Evolutionary conservation across 2,888 invertebrate species (phyloP).

Genomic region (Orchesellides sinensis): DNA sequence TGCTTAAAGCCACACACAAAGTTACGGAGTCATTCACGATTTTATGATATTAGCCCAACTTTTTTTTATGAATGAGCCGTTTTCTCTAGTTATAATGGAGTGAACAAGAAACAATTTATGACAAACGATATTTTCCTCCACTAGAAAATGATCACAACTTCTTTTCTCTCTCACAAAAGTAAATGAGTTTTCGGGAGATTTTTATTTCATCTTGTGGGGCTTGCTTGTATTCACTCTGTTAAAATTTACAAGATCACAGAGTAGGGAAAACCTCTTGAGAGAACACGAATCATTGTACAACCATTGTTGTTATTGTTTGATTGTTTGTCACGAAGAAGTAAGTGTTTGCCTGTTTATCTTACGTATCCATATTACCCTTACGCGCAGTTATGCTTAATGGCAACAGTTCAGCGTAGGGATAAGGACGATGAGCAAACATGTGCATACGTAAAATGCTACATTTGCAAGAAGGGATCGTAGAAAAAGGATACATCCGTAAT

Average conservation of each 20-base stretch:
- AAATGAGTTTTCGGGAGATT: conserved; percentile 59
- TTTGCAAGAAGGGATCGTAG: not conserved
- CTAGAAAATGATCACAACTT: conserved; percentile 48
- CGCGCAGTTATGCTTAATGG: not conserved
- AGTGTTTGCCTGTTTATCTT: conserved; percentile 11
- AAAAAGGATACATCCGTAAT: conserved; percentile 39
- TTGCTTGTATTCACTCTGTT: conserved; percentile 45
- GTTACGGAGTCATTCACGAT: conserved; percentile 56
- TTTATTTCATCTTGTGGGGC: conserved; percentile 14
- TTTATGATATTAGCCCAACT: conserved; percentile 45
- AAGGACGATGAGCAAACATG: not conserved
- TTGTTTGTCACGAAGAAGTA: conserved; percentile 52
- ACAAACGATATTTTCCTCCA: conserved; percentile 54
- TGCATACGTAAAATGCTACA: not conserved
- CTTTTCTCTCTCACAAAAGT: conserved; percentile 23
- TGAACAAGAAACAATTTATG: conserved; percentile 63
- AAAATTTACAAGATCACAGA: conserved; percentile 55
- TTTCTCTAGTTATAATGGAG: conserved; percentile 32
- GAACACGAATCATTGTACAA: conserved; percentile 14
- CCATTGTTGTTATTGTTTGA: conserved; percentile 7
- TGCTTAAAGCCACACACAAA: conserved; percentile 60
- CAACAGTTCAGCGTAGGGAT: not conserved
- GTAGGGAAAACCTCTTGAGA: not conserved
- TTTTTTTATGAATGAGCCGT: conserved; percentile 58
- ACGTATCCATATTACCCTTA: too few relatives aligned